Evolutionary conservation across 2,113 vertebrate genomes (phyloP), one percentile per base, ranked within the genome.

Genomic region (Megaptera novaeangliae): DNA sequence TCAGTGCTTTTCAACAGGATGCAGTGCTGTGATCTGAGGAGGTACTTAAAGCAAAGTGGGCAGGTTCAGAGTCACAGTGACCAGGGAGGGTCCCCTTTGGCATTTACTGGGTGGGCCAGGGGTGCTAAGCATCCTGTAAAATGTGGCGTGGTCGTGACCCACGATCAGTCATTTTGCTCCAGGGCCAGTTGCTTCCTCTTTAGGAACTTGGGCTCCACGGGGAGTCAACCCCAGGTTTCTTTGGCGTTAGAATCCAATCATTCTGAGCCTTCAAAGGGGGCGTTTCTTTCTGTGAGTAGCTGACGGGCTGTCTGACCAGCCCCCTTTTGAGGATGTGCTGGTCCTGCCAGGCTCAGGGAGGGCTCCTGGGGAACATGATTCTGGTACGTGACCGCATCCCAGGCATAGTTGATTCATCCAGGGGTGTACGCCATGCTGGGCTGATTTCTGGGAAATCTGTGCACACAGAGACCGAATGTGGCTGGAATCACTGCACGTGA

Each of bases 401-500:
- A 41, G 46, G 14, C 23, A 4, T 4, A 46, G 78, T 2, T 15
- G 3, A 3, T 13, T 66, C 20, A 14, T 8, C 1, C 39, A 39
- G 20, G 21, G 20, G 8, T 41, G 29, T 52, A 55, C 7, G 61
- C 14, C 31, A 31, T 4, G 21, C 15, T 1, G 29, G 41, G 14
- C 7, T 64, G 0, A 44, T 31, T 59, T 68, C 64, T 72, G 68
- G 59, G 23, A 49, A 39, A 44, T 39, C 20, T 80, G 39, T 39
- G 39, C 29, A 23, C 10, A 75, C 2, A 10, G 36, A 64, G 18
- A 59, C 15, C 15, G 3, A 41, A 7, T 2, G 20, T 21, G 41
- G 8, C 36, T 75, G 36, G 36, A 57, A 39, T 36, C 23, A 0
- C 77, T n/a, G 4, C 25, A 0, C 0, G 0, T n/a, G 55, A 52